These are phyloP conservation scores for Hemichromis elongatus DNA, from an alignment of 2,113 vertebrate species.

Conservation along the genomic window DNA sequence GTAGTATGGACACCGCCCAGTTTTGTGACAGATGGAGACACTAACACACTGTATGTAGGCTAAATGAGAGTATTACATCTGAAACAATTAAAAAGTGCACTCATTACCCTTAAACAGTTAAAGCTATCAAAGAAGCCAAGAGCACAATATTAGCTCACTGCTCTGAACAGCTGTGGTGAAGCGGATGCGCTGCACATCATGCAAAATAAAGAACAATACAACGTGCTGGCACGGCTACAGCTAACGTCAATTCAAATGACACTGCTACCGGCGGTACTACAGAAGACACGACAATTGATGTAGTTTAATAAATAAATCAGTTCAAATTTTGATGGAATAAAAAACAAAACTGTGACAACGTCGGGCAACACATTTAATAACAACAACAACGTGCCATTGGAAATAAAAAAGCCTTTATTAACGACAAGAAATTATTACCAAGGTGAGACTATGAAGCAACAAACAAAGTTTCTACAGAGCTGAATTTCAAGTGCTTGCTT, in stretches of 20 bases:
- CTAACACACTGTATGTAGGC: neutral
- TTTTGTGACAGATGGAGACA: neutral
- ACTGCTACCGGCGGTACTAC: rapidly evolving
- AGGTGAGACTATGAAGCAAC: neutral
- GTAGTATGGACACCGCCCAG: neutral
- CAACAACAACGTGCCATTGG: neutral
- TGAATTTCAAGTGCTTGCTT: neutral
- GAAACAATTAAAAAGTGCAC: neutral
- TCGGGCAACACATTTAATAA: neutral
- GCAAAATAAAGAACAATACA: neutral
- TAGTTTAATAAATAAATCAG: neutral
- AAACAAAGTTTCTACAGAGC: neutral
- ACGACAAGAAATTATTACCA: neutral
- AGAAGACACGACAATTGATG: neutral
- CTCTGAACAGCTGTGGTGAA: neutral
- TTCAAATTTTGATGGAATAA: rapidly evolving
- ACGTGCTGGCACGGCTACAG: neutral
- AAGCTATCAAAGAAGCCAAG: neutral
- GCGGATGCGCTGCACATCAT: neutral
- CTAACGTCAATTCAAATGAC: neutral
- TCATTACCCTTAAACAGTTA: neutral
- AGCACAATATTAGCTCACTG: neutral
- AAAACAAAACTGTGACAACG: neutral
- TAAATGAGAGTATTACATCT: neutral
- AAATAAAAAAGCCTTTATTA: neutral